Evolutionary conservation across 2,113 vertebrate species (phyloP).

Genomic region (Atractosteus spatula): DNA sequence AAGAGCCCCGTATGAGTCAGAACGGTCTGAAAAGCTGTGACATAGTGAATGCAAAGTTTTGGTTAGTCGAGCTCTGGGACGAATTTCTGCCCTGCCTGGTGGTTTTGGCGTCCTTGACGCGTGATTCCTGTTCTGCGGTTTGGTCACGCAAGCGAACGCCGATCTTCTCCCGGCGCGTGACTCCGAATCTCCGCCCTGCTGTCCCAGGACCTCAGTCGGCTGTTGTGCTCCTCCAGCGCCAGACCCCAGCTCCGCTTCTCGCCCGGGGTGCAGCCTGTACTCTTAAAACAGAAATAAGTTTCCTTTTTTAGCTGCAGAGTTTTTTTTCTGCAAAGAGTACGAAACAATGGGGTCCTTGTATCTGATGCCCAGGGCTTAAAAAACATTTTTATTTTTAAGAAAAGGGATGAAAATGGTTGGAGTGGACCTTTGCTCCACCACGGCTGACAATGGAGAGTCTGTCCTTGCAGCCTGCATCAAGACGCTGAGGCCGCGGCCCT

Average conservation of each 20-base stretch:
- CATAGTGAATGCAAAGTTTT: no score
- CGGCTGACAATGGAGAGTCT: constrained; percentile 12
- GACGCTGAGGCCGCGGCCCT: not conserved
- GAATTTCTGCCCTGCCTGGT: not conserved
- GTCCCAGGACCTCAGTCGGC: no score
- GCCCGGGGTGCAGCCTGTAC: not conserved
- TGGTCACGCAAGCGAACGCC: no score
- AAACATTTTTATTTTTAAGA: not conserved
- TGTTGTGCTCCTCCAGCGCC: no score
- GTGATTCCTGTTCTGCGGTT: not conserved
- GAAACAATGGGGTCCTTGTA: not conserved
- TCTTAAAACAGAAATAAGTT: not conserved
- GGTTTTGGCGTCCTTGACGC: constrained; percentile 10
- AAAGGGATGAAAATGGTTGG: no score
- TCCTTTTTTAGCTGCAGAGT: not conserved
- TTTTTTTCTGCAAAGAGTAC: not conserved
- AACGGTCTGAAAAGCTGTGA: no score
- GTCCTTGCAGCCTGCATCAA: constrained; percentile 8
- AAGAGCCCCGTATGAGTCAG: no score
- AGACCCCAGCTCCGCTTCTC: not conserved
- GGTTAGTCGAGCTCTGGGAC: no score
- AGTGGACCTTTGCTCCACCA: not conserved
- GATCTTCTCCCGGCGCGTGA: no score
- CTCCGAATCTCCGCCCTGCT: no score
- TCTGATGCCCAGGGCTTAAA: not conserved